Base-by-base conservation (phyloP, 2,888 invertebrate species). In the Drosophila infuscata region DNA sequence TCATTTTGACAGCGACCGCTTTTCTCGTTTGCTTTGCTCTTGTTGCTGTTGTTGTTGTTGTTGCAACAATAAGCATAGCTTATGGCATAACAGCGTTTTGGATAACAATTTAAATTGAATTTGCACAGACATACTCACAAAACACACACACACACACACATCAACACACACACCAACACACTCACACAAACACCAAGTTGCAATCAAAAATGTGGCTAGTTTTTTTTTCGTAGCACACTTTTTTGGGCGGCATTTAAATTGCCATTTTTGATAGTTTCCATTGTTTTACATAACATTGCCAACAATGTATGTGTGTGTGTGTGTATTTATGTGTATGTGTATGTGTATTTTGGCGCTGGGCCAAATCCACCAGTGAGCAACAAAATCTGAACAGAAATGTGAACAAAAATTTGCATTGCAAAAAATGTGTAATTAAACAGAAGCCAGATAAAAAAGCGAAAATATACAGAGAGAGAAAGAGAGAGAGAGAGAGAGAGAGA, bases 51-150 rank as follows among this genome's bases (percentile, higher is more conserved):
- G 36, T 29, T 12, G 9, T 20, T 60, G 48, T 35, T 64, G 75
- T 17, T 70, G 58, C 35, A 46, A 41, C 64, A 58, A 62, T 75
- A 62, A 69, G 36, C 54, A 58, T 35, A 51, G 59, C 65, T 76
- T 43, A 53, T 66, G 78, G 69, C 52, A 80, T 70, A 57, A 60
- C 65, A 82, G 67, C 81, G 75, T 82, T 82, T 82, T 71, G 74
- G 25, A 74, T 81, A 81, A 79, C 85, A 83, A 85, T 86, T 85
- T 81, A 83, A 81, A 85, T 84, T 85, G 79, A 85, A 83, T 85
- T 88, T 52, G 8, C 46, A 51, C 41, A 25, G 48, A 35, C 29
- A 59, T 49, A 52, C 48, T 51, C 3, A 54, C 38, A 38, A 38
- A 17, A 38, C n/a, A 53, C 33, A 53, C 17, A 69, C 17, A 61